phyloP scores from a whole-genome alignment of 2,113 vertebrate genomes.

The Capreolus pygargus region DNA sequence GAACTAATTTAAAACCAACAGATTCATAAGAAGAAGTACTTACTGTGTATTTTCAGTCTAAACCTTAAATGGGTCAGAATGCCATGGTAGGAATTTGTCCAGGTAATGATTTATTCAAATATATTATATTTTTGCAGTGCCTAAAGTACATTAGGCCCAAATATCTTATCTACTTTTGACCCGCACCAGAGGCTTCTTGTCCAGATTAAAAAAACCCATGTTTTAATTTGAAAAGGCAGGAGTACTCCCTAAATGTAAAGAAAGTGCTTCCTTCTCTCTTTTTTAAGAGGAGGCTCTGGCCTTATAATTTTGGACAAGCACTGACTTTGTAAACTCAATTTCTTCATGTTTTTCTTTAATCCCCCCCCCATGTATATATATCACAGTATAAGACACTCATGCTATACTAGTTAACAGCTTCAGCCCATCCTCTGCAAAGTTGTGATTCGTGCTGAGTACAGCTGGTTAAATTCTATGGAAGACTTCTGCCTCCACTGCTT shows the following conservation, averaged over 20 bases:
- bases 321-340: neutral
- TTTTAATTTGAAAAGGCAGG: constrained; percentile 25
- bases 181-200: neutral
- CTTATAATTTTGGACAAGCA: neutral
- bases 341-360: neutral
- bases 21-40: neutral
- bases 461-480: neutral
- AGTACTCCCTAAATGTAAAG: neutral
- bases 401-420: neutral
- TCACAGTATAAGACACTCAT: neutral
- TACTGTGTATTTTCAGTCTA: neutral
- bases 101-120: constrained; percentile 1
- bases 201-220: neutral
- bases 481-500: neutral
- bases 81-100: neutral
- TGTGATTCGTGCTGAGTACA: neutral
- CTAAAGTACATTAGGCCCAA: neutral
- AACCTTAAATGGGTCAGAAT: neutral
- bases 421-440: neutral
- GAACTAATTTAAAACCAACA: neutral
- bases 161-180: neutral
- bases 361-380: neutral
- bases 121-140: neutral
- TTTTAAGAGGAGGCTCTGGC: neutral
- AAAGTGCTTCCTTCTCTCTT: neutral